Evolutionary conservation across 2,888 invertebrate genomes (phyloP).

Genomic region (Xestia c-nigrum): DNA sequence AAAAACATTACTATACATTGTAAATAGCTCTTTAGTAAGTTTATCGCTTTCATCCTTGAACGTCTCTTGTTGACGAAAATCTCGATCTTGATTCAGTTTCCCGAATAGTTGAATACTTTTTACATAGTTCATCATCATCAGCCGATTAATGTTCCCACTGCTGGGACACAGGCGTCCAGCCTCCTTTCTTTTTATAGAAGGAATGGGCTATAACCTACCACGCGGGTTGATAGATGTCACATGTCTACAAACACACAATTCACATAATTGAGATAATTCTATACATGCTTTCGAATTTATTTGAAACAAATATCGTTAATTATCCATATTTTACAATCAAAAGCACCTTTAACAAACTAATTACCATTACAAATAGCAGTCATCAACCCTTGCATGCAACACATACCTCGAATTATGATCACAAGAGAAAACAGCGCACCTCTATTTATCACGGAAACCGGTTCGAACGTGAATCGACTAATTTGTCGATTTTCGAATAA

Average conservation of each 20-base stretch:
- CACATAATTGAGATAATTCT: neutral
- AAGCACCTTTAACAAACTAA: neutral
- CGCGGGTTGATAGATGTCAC: too few species aligned
- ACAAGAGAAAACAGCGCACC: conserved; percentile 21
- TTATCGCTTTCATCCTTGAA: neutral
- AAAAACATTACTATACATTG: neutral
- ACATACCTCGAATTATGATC: conserved; percentile 24
- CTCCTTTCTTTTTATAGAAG: too few species aligned
- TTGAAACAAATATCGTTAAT: neutral
- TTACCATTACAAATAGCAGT: conserved; percentile 13
- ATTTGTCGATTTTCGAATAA: conserved; percentile 55
- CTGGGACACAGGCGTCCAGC: too few species aligned
- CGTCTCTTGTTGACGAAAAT: neutral
- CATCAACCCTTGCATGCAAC: conserved; percentile 1
- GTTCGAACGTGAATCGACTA: conserved; percentile 41
- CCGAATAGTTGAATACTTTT: neutral
- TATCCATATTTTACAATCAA: neutral
- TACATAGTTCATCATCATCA: too few species aligned
- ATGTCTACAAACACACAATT: too few species aligned
- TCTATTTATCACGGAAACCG: conserved; percentile 26
- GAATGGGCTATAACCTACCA: too few species aligned
- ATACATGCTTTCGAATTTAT: neutral
- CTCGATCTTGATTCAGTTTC: neutral
- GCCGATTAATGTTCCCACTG: too few species aligned
- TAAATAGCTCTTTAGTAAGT: neutral